These are phyloP conservation scores for Acrossocheilus fasciatus DNA, from an alignment of 2,797 vertebrate genomes.

Conservation along the genomic window DNA sequence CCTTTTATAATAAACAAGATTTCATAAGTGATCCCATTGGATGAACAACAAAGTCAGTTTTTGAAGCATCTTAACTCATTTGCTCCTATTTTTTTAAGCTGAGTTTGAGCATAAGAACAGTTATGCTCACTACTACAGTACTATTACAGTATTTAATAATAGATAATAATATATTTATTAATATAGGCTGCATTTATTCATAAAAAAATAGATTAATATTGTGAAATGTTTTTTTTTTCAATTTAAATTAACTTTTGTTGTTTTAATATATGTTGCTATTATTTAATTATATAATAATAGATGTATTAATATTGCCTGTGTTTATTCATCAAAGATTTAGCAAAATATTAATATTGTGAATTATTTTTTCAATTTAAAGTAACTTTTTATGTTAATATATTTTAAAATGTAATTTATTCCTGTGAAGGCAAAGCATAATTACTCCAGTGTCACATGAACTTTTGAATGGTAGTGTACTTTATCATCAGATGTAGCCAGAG, in stretches of 20 bases:
- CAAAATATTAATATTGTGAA: too few relatives aligned
- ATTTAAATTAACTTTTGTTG: not conserved
- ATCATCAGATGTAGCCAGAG: not conserved
- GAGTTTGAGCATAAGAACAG: not conserved
- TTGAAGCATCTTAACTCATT: not conserved
- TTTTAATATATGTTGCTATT: not conserved
- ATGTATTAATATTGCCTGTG: too few relatives aligned
- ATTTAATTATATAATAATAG: too few relatives aligned
- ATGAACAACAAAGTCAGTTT: conserved; percentile 8
- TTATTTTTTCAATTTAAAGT: too few relatives aligned
- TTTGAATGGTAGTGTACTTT: not conserved
- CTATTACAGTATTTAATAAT: too few relatives aligned
- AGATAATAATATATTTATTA: too few relatives aligned
- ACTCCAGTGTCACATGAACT: not conserved
- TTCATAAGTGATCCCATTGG: not conserved
- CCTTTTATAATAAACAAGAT: not conserved
- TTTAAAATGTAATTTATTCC: not conserved
- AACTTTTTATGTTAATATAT: not conserved
- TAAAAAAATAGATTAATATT: too few relatives aligned
- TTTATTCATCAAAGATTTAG: too few relatives aligned
- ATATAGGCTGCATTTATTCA: too few relatives aligned
- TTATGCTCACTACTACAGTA: too few relatives aligned
- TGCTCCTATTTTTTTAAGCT: not conserved
- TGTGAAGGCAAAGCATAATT: not conserved
- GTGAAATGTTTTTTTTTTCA: too few relatives aligned